Evolutionary conservation across 1,140 invertebrate genomes (phyloP).

Genomic region (Steinernema khuongi): DNA sequence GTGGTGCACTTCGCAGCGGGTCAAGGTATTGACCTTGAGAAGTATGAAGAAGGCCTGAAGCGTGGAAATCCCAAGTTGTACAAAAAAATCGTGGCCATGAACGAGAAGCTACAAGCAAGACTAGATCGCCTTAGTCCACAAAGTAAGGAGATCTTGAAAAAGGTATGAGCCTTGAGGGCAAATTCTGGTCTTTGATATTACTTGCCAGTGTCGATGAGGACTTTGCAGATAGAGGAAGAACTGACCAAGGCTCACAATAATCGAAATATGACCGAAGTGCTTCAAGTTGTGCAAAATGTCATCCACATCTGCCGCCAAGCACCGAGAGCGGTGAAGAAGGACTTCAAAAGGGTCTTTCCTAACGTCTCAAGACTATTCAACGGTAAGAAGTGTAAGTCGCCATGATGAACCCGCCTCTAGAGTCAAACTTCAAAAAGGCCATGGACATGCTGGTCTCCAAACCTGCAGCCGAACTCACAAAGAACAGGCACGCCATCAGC

Average conservation of each 20-base stretch:
- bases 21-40: neutral
- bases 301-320: neutral
- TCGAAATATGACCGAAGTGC: neutral
- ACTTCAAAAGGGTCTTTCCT: neutral
- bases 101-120: neutral
- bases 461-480: neutral
- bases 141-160: neutral
- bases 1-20: neutral
- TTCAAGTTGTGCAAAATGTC: neutral
- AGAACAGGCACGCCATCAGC: neutral
- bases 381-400: neutral
- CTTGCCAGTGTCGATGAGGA: too few relatives aligned
- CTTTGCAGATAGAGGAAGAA: neutral
- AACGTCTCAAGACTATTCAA: neutral
- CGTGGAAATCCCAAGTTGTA: neutral
- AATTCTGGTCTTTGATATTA: neutral
- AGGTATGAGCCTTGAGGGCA: neutral
- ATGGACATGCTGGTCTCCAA: constrained; percentile 14
- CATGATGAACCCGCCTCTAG: neutral
- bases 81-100: neutral
- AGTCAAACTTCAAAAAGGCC: neutral
- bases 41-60: neutral
- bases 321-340: neutral
- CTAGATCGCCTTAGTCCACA: neutral
- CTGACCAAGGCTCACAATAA: neutral